phyloP scores from a whole-genome alignment of 2,113 vertebrate genomes.

The Macaca fascicularis region T2T-MFA8v1.1 NC_088387.1:114983001-114983500 shows the following conservation, averaged over 20 bases:
- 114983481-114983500: background rate
- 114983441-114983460: no score
- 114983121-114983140: background rate
- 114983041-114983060: rapidly evolving
- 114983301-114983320: no score
- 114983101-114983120: rapidly evolving
- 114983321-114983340: no score
- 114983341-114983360: no score
- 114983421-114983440: rapidly evolving
- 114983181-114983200: no score
- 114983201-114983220: rapidly evolving
- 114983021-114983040: no score
- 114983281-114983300: rapidly evolving
- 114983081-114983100: rapidly evolving
- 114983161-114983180: background rate
- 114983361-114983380: background rate
- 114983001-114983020: rapidly evolving
- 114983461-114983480: background rate
- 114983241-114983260: background rate
- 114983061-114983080: no score
- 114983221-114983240: background rate
- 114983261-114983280: background rate
- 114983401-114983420: background rate
- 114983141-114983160: background rate
- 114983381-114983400: background rate